Evolutionary conservation across 2,888 invertebrate species (phyloP).

Genomic region (Eubasilissa splendida): DNA sequence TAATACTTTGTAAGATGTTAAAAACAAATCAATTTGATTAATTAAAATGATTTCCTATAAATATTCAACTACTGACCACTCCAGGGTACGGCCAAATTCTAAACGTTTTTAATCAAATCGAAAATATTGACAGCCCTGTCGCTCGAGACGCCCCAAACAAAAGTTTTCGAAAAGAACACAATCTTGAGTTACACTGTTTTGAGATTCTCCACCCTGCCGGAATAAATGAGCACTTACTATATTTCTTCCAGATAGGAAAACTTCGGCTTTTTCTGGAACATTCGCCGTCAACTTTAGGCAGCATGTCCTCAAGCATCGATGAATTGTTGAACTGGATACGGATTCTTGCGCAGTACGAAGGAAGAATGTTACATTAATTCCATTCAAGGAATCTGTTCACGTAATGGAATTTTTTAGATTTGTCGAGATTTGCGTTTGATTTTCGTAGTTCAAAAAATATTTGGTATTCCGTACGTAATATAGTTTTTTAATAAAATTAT

Average conservation of each 20-base stretch:
- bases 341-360: neutral
- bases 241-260: slow-evolving; percentile 17
- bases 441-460: no score
- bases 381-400: no score
- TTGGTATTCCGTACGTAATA: no score
- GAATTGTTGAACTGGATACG: neutral
- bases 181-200: slow-evolving; percentile 1
- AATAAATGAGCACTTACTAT: neutral
- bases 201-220: neutral
- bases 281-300: slow-evolving; percentile 17
- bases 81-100: no score
- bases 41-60: no score
- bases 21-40: no score
- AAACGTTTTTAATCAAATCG: no score
- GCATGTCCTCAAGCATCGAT: slow-evolving; percentile 8
- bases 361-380: neutral
- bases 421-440: no score
- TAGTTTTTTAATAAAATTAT: no score
- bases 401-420: no score
- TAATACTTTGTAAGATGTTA: no score
- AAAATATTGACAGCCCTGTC: neutral
- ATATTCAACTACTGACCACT: no score
- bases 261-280: slow-evolving; percentile 10
- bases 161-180: neutral
- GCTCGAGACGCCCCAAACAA: neutral